Evolutionary conservation across 2,797 vertebrate genomes (phyloP).

Genomic region (Pangasius krempfi): DNA sequence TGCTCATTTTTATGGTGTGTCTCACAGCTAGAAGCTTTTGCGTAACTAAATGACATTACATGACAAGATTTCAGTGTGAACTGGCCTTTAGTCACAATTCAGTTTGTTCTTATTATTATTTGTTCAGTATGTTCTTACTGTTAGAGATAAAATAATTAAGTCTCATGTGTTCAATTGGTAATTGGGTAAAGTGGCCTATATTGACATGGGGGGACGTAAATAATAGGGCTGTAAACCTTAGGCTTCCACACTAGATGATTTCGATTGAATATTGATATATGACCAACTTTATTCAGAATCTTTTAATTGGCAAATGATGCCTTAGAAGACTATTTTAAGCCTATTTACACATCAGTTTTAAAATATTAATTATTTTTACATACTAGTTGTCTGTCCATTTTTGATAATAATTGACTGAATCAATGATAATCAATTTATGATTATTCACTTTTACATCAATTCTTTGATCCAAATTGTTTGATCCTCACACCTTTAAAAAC

Average conservation of each 20-base stretch:
- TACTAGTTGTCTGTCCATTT: background rate
- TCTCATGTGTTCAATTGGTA: background rate
- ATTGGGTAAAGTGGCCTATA: background rate
- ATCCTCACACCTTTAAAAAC: background rate
- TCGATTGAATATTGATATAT: background rate
- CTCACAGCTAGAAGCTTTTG: background rate
- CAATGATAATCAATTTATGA: background rate
- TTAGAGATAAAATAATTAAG: background rate
- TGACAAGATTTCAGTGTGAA: background rate
- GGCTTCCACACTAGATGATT: background rate
- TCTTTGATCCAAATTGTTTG: background rate
- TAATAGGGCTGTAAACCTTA: background rate
- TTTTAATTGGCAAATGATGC: background rate
- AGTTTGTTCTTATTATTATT: background rate
- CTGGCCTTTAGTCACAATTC: background rate
- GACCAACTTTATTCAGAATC: background rate
- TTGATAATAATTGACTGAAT: background rate
- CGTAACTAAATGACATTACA: background rate
- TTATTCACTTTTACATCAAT: background rate
- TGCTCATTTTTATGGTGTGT: background rate
- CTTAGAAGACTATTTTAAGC: background rate
- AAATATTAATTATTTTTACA: background rate
- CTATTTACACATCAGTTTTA: background rate
- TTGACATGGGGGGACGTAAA: background rate
- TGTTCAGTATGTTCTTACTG: background rate